phyloP scores from a whole-genome alignment of 2,113 vertebrate species.

The Ochotona princeps region DNA sequence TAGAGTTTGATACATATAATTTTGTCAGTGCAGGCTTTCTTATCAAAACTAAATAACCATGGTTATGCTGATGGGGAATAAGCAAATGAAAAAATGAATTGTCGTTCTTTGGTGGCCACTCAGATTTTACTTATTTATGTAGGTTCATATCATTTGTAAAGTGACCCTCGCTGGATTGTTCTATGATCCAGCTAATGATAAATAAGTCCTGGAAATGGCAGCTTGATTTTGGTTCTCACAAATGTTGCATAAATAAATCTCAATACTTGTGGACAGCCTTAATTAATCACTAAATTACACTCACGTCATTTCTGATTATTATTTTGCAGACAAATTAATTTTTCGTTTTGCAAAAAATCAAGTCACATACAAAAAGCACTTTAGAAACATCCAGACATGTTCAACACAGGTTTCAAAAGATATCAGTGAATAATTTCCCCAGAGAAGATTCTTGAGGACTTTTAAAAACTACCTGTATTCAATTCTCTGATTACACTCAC shows the following conservation, averaged over 20 bases:
- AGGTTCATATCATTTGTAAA: neutral
- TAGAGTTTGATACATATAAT: neutral
- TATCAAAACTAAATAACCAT: neutral
- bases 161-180: neutral
- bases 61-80: neutral
- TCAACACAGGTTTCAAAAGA: conserved; percentile 47
- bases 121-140: conserved; percentile 12
- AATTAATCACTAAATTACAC: neutral
- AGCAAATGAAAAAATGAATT: neutral
- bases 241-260: neutral
- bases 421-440: neutral
- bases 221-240: neutral
- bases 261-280: neutral
- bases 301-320: neutral
- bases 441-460: neutral
- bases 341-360: conserved; percentile 12
- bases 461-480: neutral
- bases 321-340: neutral
- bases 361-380: neutral
- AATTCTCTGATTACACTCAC: conserved; percentile 42
- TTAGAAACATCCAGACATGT: neutral
- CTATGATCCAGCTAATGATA: neutral
- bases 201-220: neutral
- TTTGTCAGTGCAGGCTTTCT: neutral
- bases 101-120: neutral